Evolutionary conservation across 2,888 invertebrate genomes (phyloP), one percentile per base, ranked within the genome.

Genomic region (Diarsia mendica): DNA sequence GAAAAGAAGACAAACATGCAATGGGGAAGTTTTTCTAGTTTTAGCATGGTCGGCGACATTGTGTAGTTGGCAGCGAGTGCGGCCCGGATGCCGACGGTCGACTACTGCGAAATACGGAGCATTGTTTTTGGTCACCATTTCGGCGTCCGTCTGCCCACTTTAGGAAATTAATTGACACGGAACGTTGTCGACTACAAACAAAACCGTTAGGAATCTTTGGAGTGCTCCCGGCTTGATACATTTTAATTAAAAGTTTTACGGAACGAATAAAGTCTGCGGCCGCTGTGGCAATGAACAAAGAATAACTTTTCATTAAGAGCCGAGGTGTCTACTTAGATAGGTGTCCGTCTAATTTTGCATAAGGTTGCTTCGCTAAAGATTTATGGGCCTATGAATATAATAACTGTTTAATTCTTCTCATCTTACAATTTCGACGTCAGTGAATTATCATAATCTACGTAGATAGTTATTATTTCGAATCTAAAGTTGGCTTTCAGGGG

Each of bases 161-260:
- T 93, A 93, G 90, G 89, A 94, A 95, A 95, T 95, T 94, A 96
- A 95, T 94, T 95, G 94, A 94, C 93, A 93, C 90, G 90, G 90
- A 94, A 93, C 91, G 90, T 90, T 89, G 91, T 91, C 92, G 90
- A 89, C 90, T 91, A 91, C 92, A 93, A 92, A 94, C 90, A 93
- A 92, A 93, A 92, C 91, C 87, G 90, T 92, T 91, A 92, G 90
- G 90, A 93, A 92, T 94, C 92, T 92, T 91, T 86, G 85, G 86
- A 93, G 90, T 89, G 88, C 91, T 91, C 91, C 88, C 87, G 89
- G 85, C 92, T 92, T 92, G 92, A 94, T 94, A 94, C 93, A 92
- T 94, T 95, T 95, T 95, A 95, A 95, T 95, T 95, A 95, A 95
- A 95, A 95, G 91, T 95, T 95, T 92, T 90, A 90, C 91, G 85